phyloP scores from a whole-genome alignment of 1,140 invertebrate species.

The Heliconius himera region DNA sequence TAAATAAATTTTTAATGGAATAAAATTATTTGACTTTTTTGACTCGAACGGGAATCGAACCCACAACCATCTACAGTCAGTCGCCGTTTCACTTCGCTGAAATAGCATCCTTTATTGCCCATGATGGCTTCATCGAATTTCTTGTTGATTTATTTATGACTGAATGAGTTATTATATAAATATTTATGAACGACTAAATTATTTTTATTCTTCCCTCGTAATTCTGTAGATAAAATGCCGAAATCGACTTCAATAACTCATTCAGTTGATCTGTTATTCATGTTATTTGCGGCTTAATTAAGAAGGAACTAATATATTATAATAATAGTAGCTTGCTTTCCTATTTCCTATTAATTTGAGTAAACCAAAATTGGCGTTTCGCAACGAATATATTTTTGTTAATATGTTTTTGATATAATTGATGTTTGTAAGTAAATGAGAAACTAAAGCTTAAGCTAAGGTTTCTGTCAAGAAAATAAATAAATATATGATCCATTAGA shows the following conservation, averaged over 20 bases:
- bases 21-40: too few relatives aligned
- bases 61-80: neutral
- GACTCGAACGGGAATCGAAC: neutral
- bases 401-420: too few relatives aligned
- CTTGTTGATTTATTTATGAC: neutral
- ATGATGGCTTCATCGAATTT: neutral
- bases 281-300: constrained; percentile 3
- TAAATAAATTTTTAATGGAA: too few relatives aligned
- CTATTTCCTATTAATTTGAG: neutral
- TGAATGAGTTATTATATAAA: neutral
- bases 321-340: neutral
- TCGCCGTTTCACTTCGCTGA: too few relatives aligned
- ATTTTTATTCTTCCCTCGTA: neutral
- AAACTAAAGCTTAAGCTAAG: too few relatives aligned
- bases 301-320: neutral
- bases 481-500: too few relatives aligned
- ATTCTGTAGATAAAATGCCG: neutral
- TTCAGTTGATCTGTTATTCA: neutral
- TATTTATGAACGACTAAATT: neutral
- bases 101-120: neutral
- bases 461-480: too few relatives aligned
- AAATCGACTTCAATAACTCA: neutral
- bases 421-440: too few relatives aligned
- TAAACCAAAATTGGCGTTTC: neutral
- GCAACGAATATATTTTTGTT: neutral